Conservation (phyloP, 2,113 vertebrate genomes). For the Ictalurus punctatus region DNA sequence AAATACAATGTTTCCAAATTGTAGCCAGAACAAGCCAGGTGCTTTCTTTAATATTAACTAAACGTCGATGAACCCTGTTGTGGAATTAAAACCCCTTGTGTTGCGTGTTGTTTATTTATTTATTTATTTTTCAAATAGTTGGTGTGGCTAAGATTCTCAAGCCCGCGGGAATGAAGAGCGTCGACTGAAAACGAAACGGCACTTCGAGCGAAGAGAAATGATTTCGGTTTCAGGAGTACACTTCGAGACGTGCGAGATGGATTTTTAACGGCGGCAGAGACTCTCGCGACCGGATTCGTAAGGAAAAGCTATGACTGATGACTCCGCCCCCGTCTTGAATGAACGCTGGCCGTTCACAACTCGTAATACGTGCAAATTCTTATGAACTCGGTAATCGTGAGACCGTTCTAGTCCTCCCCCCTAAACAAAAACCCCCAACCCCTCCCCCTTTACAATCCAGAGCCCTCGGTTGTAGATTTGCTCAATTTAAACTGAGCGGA, state of each 20-base stretch:
- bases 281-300: background rate
- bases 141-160: conserved; percentile 43
- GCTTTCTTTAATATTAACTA: background rate
- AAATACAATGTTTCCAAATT: no score
- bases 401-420: background rate
- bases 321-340: background rate
- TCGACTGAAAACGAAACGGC: conserved; percentile 52
- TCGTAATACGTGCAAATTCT: conserved; percentile 54
- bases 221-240: conserved; percentile 66
- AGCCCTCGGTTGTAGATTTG: conserved; percentile 65
- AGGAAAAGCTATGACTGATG: background rate
- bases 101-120: no score
- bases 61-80: background rate
- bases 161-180: conserved; percentile 68
- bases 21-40: background rate
- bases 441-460: conserved; percentile 54
- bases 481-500: conserved; percentile 54
- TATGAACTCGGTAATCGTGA: background rate
- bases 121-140: background rate
- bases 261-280: background rate
- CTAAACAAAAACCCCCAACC: no score
- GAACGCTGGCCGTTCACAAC: background rate
- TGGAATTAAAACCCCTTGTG: background rate
- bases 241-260: conserved; percentile 62
- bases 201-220: conserved; percentile 22